Evolutionary conservation across 2,797 vertebrate genomes (phyloP).

Genomic region (Falco rusticolus): DNA sequence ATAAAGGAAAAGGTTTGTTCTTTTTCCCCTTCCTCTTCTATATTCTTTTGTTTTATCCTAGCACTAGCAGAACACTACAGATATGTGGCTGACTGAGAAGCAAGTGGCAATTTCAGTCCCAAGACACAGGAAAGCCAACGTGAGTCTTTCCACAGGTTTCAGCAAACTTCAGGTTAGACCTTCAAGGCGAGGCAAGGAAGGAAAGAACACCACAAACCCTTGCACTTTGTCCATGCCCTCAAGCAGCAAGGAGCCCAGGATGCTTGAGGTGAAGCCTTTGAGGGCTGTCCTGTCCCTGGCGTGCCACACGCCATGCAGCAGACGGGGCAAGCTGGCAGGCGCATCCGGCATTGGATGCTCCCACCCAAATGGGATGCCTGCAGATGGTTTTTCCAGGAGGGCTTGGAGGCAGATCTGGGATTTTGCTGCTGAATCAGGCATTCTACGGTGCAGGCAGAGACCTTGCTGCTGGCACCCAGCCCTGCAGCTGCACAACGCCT

Average conservation of each 20-base stretch:
- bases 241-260: neutral
- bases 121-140: neutral
- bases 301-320: rapidly evolving
- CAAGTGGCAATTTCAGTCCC: neutral
- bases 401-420: neutral
- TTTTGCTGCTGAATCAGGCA: slow-evolving; percentile 29
- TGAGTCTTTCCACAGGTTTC: neutral
- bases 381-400: neutral
- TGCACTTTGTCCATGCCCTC: neutral
- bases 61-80: neutral
- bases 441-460: neutral
- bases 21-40: neutral
- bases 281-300: rapidly evolving
- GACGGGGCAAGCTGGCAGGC: rapidly evolving
- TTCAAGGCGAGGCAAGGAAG: neutral
- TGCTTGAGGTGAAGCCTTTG: neutral
- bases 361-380: neutral
- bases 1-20: neutral
- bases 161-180: neutral
- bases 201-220: neutral
- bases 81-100: neutral
- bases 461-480: rapidly evolving
- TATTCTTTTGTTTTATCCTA: neutral
- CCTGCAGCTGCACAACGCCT: slow-evolving; percentile 11
- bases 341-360: neutral